These are phyloP conservation scores for Eulithis testata DNA, from an alignment of 2,888 invertebrate species.

Conservation along the genomic window DNA sequence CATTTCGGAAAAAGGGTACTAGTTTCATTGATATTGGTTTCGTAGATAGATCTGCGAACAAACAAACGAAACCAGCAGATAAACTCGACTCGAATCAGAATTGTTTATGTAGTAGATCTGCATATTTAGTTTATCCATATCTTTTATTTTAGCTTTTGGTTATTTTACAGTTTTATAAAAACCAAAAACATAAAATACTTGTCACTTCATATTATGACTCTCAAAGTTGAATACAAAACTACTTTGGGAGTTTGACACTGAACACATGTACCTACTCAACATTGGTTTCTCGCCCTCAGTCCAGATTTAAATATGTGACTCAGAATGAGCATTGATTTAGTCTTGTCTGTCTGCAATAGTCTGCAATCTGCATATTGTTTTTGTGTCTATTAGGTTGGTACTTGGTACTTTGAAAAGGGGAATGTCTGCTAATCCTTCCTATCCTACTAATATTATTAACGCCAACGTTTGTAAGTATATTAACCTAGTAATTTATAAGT, in stretches of 20 bases:
- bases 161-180: too few relatives aligned
- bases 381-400: conserved; percentile 17
- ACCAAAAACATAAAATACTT: conserved; percentile 3
- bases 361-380: conserved; percentile 35
- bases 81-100: too few relatives aligned
- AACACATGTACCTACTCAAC: conserved; percentile 14
- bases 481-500: too few relatives aligned
- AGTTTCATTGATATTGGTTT: too few relatives aligned
- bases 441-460: too few relatives aligned
- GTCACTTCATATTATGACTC: not conserved
- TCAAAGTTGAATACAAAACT: not conserved
- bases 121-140: too few relatives aligned
- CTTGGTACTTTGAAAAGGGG: conserved; percentile 32
- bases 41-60: too few relatives aligned
- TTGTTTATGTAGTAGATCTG: too few relatives aligned
- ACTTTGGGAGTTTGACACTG: not conserved
- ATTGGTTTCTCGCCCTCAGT: conserved; percentile 21
- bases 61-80: too few relatives aligned
- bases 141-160: too few relatives aligned
- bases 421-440: conserved; percentile 19
- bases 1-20: too few relatives aligned
- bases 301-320: conserved; percentile 51
- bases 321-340: conserved; percentile 46
- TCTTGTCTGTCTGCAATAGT: conserved; percentile 42
- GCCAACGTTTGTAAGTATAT: too few relatives aligned